These are phyloP conservation scores for Lasiurus cinereus DNA, from an alignment of 2,113 vertebrate genomes.

Conservation along the genomic window DNA sequence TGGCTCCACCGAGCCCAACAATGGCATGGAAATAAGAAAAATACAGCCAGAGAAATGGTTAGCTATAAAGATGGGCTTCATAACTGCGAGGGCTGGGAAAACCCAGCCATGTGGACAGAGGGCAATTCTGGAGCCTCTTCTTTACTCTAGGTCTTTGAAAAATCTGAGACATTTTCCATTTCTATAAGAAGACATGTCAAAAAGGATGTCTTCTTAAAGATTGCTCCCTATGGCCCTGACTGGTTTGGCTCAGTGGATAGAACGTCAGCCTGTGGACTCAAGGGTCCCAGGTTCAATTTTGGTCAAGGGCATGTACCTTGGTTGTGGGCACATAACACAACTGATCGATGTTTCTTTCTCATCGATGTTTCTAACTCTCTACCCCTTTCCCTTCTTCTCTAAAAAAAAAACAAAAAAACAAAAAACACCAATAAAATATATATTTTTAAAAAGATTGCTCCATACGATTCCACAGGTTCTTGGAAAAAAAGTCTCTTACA, in stretches of 20 bases:
- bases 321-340: no score
- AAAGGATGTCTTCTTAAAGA: not conserved
- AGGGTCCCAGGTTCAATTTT: no score
- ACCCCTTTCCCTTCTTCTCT: no score
- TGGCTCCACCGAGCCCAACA: constrained; percentile 10
- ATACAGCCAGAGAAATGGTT: not conserved
- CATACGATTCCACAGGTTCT: not conserved
- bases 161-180: constrained; percentile 8
- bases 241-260: no score
- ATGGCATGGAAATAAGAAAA: constrained; percentile 30
- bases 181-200: not conserved
- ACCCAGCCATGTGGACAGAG: not conserved
- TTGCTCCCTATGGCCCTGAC: not conserved
- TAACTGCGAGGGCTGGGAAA: not conserved
- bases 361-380: no score
- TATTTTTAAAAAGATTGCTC: not conserved
- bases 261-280: no score
- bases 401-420: no score
- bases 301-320: no score
- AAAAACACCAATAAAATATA: no score
- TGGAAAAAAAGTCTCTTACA: not conserved
- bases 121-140: constrained; percentile 57
- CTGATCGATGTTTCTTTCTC: no score
- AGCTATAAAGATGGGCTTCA: not conserved
- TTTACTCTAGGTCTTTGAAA: constrained; percentile 34